Evolutionary conservation across 2,888 invertebrate genomes (phyloP).

Genomic region (Dorcus hopei): DNA sequence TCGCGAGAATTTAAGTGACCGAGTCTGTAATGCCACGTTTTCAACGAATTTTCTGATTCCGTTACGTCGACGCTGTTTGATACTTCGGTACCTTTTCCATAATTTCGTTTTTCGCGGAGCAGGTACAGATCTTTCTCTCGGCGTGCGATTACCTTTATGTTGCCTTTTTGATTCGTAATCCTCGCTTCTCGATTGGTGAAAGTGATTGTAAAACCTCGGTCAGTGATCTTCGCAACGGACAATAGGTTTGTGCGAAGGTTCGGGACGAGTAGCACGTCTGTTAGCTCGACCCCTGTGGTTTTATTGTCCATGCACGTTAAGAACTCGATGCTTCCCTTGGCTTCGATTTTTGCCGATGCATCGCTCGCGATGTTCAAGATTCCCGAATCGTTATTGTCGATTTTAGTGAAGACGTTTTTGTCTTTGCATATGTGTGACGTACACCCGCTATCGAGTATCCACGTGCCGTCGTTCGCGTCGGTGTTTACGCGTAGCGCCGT

Average conservation of each 20-base stretch:
- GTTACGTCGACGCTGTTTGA: no score
- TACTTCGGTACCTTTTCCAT: no score
- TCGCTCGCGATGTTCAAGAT: not conserved
- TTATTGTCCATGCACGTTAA: not conserved
- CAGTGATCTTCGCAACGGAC: conserved; percentile 15
- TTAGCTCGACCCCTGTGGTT: not conserved
- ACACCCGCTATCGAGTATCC: conserved; percentile 5
- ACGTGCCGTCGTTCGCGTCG: no score
- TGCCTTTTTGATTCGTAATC: no score
- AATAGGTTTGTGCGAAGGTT: conserved; percentile 13
- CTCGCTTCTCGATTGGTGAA: not conserved
- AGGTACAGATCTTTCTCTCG: not conserved
- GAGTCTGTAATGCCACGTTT: conserved; percentile 10
- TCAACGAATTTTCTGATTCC: no score
- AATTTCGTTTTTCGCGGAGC: not conserved
- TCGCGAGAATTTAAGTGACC: conserved; percentile 10
- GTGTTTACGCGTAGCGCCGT: no score
- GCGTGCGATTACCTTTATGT: no score
- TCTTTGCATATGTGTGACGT: conserved; percentile 16
- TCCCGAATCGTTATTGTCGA: not conserved
- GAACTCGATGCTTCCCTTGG: not conserved
- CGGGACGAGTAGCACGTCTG: conserved; percentile 2
- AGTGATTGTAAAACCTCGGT: no score
- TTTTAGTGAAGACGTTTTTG: not conserved
- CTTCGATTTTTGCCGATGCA: not conserved